phyloP scores from a whole-genome alignment of 2,888 invertebrate species.

The Erannis defoliaria region DNA sequence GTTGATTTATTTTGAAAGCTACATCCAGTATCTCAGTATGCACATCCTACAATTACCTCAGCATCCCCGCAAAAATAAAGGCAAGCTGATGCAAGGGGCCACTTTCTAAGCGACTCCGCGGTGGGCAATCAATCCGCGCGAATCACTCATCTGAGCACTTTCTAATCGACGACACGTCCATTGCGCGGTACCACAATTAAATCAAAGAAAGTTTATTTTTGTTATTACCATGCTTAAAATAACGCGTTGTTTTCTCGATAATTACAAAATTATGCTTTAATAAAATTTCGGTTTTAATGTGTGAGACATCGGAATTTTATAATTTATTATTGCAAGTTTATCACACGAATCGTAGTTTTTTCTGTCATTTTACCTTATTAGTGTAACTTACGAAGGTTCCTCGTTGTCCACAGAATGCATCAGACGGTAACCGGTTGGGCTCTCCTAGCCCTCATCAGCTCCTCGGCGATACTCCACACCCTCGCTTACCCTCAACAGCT shows the following conservation, averaged over 20 bases:
- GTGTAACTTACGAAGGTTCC: conserved; percentile 50
- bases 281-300: not conserved
- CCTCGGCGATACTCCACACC: conserved; percentile 89
- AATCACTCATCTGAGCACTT: conserved; percentile 84
- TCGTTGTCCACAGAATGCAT: conserved; percentile 83
- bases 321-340: not conserved
- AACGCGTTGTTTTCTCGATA: conserved; percentile 14
- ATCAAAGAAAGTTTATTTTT: conserved; percentile 58
- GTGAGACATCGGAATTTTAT: not conserved
- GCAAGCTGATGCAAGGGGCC: conserved; percentile 65
- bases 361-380: not conserved
- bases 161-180: conserved; percentile 76
- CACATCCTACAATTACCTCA: conserved; percentile 72
- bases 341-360: not conserved
- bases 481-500: conserved; percentile 88
- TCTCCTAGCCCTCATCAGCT: conserved; percentile 89
- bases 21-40: conserved; percentile 20
- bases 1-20: conserved; percentile 18
- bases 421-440: conserved; percentile 90
- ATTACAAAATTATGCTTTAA: not conserved
- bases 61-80: conserved; percentile 74
- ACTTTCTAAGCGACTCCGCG: conserved; percentile 81
- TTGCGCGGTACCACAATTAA: conserved; percentile 69
- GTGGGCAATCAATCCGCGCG: conserved; percentile 79
- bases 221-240: conserved; percentile 33